These are phyloP conservation scores for Eupithecia inturbata DNA, from an alignment of 2,888 invertebrate genomes.

Conservation along the genomic window DNA sequence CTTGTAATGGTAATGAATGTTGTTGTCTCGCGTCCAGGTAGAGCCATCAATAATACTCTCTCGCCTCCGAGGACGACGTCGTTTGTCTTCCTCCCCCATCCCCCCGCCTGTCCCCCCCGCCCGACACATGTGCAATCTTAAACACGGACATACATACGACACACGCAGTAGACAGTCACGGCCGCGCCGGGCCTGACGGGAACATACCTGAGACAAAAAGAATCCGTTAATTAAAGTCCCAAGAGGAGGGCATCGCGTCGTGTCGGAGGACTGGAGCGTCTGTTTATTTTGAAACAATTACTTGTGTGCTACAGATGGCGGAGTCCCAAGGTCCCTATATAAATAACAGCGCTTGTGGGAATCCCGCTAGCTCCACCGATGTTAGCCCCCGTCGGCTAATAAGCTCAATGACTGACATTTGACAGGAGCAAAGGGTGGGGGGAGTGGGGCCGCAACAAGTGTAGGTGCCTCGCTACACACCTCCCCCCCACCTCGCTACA, in stretches of 20 bases:
- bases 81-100: constrained; percentile 44
- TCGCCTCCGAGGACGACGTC: constrained; percentile 40
- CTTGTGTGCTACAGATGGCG: neutral
- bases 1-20: constrained; percentile 34
- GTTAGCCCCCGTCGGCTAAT: neutral
- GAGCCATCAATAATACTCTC: constrained; percentile 41
- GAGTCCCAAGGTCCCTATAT: neutral
- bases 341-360: neutral
- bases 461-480: constrained; percentile 21
- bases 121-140: constrained; percentile 43
- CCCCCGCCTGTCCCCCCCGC: constrained; percentile 12
- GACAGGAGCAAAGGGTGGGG: too few relatives aligned
- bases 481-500: constrained; percentile 20
- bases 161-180: neutral
- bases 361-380: neutral
- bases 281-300: constrained; percentile 20
- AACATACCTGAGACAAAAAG: constrained; percentile 54
- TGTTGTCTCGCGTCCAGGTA: constrained; percentile 17
- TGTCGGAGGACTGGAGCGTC: neutral
- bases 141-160: constrained; percentile 34
- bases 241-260: constrained; percentile 1
- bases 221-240: constrained; percentile 41
- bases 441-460: constrained; percentile 50
- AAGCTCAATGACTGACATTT: constrained; percentile 7
- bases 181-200: neutral